phyloP scores from a whole-genome alignment of 2,888 invertebrate species.

The Andrena chrysosceles region DNA sequence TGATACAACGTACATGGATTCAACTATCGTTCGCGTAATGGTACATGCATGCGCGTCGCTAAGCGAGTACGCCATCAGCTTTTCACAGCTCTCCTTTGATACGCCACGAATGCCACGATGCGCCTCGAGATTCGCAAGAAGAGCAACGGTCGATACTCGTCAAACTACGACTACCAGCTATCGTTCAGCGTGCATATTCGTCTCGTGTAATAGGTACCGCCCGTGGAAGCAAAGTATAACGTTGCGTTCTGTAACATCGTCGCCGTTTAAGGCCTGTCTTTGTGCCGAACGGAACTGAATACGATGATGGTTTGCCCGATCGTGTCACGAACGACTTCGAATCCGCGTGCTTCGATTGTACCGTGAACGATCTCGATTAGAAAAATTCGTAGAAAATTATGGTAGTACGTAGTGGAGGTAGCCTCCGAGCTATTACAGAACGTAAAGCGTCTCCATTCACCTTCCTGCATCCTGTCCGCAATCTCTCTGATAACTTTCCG shows the following conservation, averaged over 20 bases:
- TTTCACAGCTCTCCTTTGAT: slow-evolving; percentile 5
- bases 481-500: background rate
- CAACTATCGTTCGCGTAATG: slow-evolving; percentile 34
- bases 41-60: slow-evolving; percentile 6
- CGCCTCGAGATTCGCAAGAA: slow-evolving; percentile 50
- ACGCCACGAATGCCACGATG: slow-evolving; percentile 53
- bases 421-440: background rate
- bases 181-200: slow-evolving; percentile 49
- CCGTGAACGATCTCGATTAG: background rate
- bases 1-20: slow-evolving; percentile 49
- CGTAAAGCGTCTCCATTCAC: background rate
- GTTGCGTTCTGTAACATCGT: slow-evolving; percentile 4
- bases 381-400: slow-evolving; percentile 13
- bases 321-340: background rate
- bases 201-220: slow-evolving; percentile 39
- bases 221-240: slow-evolving; percentile 51
- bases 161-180: slow-evolving; percentile 66
- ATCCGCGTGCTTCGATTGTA: background rate
- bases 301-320: background rate
- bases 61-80: slow-evolving; percentile 4
- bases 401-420: background rate
- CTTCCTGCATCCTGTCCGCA: no score
- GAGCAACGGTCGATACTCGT: slow-evolving; percentile 64
- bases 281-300: background rate
- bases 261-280: background rate